Evolutionary conservation across 1,140 invertebrate species (phyloP).

Genomic region (Calliphora vicina): DNA sequence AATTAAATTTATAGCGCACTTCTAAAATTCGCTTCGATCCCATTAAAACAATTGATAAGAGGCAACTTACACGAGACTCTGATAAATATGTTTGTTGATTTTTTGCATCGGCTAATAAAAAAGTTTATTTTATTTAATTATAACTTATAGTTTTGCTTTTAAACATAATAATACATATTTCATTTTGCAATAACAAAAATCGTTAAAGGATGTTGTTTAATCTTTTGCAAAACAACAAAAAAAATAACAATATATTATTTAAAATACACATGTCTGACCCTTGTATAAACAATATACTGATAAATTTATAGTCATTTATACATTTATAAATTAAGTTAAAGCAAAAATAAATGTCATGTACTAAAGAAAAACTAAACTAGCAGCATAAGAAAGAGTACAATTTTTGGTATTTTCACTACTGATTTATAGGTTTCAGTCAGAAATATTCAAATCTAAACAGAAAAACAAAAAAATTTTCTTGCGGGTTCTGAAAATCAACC

Average conservation of each 20-base stretch:
- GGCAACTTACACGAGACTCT: background rate
- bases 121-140: background rate
- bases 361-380: too few species aligned
- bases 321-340: background rate
- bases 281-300: background rate
- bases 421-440: too few species aligned
- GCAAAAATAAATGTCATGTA: background rate
- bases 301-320: background rate
- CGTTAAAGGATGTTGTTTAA: slow-evolving; percentile 5
- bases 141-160: background rate
- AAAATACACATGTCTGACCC: background rate
- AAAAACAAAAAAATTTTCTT: too few species aligned
- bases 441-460: too few species aligned
- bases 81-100: background rate
- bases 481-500: too few species aligned
- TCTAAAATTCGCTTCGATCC: background rate
- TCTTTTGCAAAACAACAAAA: background rate
- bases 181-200: background rate
- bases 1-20: background rate
- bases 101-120: background rate
- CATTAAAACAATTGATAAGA: background rate
- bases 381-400: too few species aligned
- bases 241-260: background rate
- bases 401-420: too few species aligned
- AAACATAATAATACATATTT: background rate